Evolutionary conservation across 2,113 vertebrate genomes (phyloP).

Genomic region (Xerus inauris): DNA sequence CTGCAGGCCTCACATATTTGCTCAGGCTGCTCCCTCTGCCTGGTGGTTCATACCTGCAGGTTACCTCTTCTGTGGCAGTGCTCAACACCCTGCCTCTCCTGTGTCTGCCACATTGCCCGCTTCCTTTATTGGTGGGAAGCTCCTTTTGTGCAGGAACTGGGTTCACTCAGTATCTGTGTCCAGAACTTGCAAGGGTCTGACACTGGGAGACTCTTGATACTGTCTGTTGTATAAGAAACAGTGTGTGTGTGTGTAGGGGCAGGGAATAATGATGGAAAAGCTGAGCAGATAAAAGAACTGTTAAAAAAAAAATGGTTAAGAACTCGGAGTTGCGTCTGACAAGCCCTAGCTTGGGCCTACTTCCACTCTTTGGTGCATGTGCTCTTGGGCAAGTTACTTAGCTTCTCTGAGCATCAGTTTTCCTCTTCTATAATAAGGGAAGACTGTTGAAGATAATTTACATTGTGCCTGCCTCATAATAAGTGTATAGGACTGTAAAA

Average conservation of each 20-base stretch:
- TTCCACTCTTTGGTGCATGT: background rate
- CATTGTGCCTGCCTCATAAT: background rate
- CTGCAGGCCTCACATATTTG: background rate
- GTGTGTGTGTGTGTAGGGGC: background rate
- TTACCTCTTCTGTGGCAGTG: background rate
- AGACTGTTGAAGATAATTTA: background rate
- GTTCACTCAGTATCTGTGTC: background rate
- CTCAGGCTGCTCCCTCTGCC: background rate
- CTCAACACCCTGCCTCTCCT: background rate
- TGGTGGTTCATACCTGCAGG: background rate
- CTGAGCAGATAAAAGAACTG: background rate
- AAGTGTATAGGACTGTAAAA: background rate
- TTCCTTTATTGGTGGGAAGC: background rate
- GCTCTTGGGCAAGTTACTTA: background rate
- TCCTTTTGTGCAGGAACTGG: background rate
- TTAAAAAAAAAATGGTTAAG: background rate
- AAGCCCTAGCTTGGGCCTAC: background rate
- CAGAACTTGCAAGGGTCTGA: background rate
- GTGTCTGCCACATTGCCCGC: background rate
- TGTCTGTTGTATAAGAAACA: background rate
- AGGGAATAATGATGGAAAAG: background rate
- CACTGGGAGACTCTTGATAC: background rate
- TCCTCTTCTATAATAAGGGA: background rate
- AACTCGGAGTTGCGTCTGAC: background rate
- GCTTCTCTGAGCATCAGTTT: background rate